phyloP scores from a whole-genome alignment of 2,888 invertebrate genomes.

The Subacronicta megacephala region DNA sequence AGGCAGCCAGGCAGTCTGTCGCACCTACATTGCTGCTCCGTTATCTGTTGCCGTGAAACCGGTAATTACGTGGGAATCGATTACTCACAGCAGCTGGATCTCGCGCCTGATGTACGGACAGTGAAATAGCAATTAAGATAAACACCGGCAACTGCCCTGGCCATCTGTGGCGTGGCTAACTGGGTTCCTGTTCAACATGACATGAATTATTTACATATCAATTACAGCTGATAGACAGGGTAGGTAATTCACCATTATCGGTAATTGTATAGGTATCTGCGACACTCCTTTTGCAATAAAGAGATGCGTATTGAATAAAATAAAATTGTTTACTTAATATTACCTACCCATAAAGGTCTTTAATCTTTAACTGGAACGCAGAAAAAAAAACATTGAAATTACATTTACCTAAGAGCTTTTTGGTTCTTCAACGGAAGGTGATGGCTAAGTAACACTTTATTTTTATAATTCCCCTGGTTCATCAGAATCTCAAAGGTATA shows the following conservation, averaged over 20 bases:
- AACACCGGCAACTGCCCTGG: slow-evolving; percentile 60
- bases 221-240: slow-evolving; percentile 17
- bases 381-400: too few relatives aligned
- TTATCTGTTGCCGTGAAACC: slow-evolving; percentile 49
- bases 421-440: too few relatives aligned
- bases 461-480: too few relatives aligned
- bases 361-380: too few relatives aligned
- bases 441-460: too few relatives aligned
- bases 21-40: slow-evolving; percentile 49
- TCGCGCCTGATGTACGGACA: slow-evolving; percentile 56
- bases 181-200: slow-evolving; percentile 33
- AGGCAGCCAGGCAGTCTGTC: slow-evolving; percentile 72
- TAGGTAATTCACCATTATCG: slow-evolving; percentile 6
- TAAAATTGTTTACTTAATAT: too few relatives aligned
- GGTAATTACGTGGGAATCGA: slow-evolving; percentile 69
- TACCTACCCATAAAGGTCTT: too few relatives aligned
- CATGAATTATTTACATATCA: slow-evolving; percentile 41
- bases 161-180: slow-evolving; percentile 49
- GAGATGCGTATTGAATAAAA: background rate
- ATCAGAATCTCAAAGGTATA: too few relatives aligned
- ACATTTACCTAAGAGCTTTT: too few relatives aligned
- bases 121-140: slow-evolving; percentile 73
- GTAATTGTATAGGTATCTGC: background rate
- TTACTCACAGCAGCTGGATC: slow-evolving; percentile 60
- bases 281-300: background rate